phyloP scores from a whole-genome alignment of 2,888 invertebrate genomes.

The Malthinus seriepunctatus region DNA sequence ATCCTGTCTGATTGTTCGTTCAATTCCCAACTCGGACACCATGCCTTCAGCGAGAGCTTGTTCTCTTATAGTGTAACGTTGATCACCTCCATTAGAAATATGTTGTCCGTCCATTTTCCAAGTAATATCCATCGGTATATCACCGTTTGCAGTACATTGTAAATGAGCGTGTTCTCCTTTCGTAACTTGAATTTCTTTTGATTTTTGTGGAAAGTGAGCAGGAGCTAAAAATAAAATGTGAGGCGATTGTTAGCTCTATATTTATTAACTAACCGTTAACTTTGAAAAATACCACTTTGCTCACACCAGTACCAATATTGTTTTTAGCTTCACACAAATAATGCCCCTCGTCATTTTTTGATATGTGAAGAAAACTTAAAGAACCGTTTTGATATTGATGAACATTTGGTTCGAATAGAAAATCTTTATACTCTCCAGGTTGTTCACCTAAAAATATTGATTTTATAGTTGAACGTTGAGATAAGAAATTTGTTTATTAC shows the following conservation, averaged over 20 bases:
- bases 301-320: slow-evolving; percentile 87
- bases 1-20: slow-evolving; percentile 84
- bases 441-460: slow-evolving; percentile 55
- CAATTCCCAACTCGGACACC: slow-evolving; percentile 83
- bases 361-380: slow-evolving; percentile 78
- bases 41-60: slow-evolving; percentile 79
- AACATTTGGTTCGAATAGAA: slow-evolving; percentile 77
- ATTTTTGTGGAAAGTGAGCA: slow-evolving; percentile 82
- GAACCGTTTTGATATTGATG: slow-evolving; percentile 82
- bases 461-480: not conserved
- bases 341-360: slow-evolving; percentile 86
- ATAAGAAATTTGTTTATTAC: slow-evolving; percentile 54
- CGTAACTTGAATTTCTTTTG: slow-evolving; percentile 79
- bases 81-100: slow-evolving; percentile 72
- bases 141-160: slow-evolving; percentile 87
- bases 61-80: slow-evolving; percentile 76
- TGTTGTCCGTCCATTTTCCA: slow-evolving; percentile 81
- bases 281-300: slow-evolving; percentile 88
- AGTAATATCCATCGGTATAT: slow-evolving; percentile 81
- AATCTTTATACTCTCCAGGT: slow-evolving; percentile 82
- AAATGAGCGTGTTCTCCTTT: slow-evolving; percentile 82
- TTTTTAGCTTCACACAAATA: slow-evolving; percentile 94
- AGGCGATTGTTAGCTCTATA: not conserved
- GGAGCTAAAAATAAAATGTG: slow-evolving; percentile 63
- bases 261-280: slow-evolving; percentile 74